phyloP scores from a whole-genome alignment of 2,888 invertebrate species.

The Sphecodes monilicornis region DNA sequence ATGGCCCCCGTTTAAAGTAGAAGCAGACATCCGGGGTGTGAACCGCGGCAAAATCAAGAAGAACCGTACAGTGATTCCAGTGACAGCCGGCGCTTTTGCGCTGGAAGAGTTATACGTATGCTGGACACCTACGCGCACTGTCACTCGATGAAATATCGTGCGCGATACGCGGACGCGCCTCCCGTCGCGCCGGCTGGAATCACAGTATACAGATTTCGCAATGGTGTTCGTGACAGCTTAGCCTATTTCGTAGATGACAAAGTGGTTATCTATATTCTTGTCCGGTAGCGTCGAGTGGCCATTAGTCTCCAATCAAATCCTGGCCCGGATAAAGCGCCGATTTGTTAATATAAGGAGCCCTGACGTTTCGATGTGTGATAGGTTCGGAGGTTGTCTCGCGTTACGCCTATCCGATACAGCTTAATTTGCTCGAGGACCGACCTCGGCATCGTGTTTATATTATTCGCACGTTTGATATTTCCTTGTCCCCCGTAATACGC shows the following conservation, averaged over 20 bases:
- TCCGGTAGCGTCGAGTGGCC: slow-evolving; percentile 37
- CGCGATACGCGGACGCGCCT: slow-evolving; percentile 38
- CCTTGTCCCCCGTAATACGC: neutral
- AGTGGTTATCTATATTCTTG: slow-evolving; percentile 59
- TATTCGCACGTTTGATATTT: neutral
- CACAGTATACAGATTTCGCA: slow-evolving; percentile 55
- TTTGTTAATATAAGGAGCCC: slow-evolving; percentile 26
- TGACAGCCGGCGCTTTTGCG: slow-evolving; percentile 48
- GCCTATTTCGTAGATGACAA: slow-evolving; percentile 60
- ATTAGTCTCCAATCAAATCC: slow-evolving; percentile 54
- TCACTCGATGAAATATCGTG: slow-evolving; percentile 57
- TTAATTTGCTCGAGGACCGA: neutral
- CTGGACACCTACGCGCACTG: slow-evolving; percentile 54
- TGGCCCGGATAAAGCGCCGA: slow-evolving; percentile 24
- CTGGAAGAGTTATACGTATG: slow-evolving; percentile 47
- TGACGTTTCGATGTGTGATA: neutral
- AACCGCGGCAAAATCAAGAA: slow-evolving; percentile 12
- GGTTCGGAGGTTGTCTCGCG: neutral
- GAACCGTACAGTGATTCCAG: slow-evolving; percentile 3
- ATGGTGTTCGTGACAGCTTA: slow-evolving; percentile 49
- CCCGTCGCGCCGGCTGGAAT: slow-evolving; percentile 36
- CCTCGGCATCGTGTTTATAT: neutral
- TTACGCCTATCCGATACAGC: neutral
- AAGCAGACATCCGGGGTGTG: neutral
- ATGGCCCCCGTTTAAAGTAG: neutral